Base-by-base conservation (phyloP, 2,113 vertebrate species). In the Pterophyllum scalare region DNA sequence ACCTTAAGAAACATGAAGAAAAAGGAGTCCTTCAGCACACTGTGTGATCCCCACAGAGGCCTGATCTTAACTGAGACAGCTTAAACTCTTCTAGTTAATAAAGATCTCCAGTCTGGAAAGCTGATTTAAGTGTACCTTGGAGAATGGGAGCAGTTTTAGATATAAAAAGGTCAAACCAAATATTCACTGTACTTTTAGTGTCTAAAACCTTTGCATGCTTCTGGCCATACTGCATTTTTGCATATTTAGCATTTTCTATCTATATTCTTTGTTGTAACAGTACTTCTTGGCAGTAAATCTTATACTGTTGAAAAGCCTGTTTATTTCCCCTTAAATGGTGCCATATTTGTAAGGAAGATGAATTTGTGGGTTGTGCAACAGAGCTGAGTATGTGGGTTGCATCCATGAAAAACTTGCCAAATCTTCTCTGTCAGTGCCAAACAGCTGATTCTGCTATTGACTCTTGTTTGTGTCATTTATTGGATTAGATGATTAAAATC, bases 41-140 rank as follows among this genome's bases (percentile, higher is more conserved):
- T 46, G 57, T 52, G 31, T 28, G 52, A 54, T 31, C 75, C 38
- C 54, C 19, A 60, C 28, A 54, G 56, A 70, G 28, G 40, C 61
- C 38, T 22, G 75, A 70, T 72, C 64, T 60, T 46, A 24, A 24
- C 43, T 26, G 79, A 49, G 43, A 59, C 46, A 59, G 24, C 46
- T 57, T 60, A 64, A 75, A 72, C 62, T 49, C 72, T 54, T 65
- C 38, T 43, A 52, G 33, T 76, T 76, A 54, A 67, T 20, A 54
- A 35, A 65, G 56, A 38, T 79, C 17, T 78, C 31, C 62, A 49
- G 58, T 19, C 54, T 77, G 59, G 12, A n/a, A 77, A 20, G 59
- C 31, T 46, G 22, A 72, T 35, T 81, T 38, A 26, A 57, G 26
- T 74, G 33, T 31, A 75, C 20, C 40, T 67, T n/a, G 31, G 19